Evolutionary conservation across 2,113 vertebrate genomes (phyloP), one percentile per base, ranked within the genome.

Genomic region (Gobio gobio): DNA sequence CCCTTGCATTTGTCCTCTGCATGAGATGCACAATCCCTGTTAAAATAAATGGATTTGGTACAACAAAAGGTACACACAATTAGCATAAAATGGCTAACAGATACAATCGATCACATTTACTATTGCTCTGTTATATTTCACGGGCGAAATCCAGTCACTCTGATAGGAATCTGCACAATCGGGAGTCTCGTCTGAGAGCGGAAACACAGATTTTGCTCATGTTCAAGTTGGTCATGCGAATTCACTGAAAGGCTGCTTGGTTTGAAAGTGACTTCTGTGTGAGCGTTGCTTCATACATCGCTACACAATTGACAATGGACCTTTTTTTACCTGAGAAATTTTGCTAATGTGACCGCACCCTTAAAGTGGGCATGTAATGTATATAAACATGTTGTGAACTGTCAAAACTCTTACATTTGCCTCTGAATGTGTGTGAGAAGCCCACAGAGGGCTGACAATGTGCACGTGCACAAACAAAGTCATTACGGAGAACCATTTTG

Each of bases 401-500:
- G 36, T 20, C 40, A 63, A 6, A 79, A 64, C 58, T 22, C 13
- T 45, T 20, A 18, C 12, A 18, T 79, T 79, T 79, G 77, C 9
- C 36, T 24, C 22, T 63, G 36, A 24, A 4, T 78, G 29, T n/a
- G 20, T 20, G 9, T 8, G 1, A 26, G 29, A 77, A 72, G 22
- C 68, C n/a, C 18, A 13, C 36, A n/a, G 29, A 58, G 18, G 7
- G 51, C 75, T 40, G 29, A 40, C 3, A 10, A 76, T 12, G 18
- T 36, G 51, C 74, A 36, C n/a, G 33, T 40, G 20, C 54, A 40
- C 56, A 61, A 45, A 64, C 40, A 47, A 36, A 29, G 24, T 45
- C 40, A 81, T 81, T 81, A 79, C 58, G 2, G 26, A 81, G 26
- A 81, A 20, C 61, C 47, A 22, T 81, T 81, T 51, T 81, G 26